phyloP scores from a whole-genome alignment of 2,113 vertebrate genomes.

The Jacana jacana region DNA sequence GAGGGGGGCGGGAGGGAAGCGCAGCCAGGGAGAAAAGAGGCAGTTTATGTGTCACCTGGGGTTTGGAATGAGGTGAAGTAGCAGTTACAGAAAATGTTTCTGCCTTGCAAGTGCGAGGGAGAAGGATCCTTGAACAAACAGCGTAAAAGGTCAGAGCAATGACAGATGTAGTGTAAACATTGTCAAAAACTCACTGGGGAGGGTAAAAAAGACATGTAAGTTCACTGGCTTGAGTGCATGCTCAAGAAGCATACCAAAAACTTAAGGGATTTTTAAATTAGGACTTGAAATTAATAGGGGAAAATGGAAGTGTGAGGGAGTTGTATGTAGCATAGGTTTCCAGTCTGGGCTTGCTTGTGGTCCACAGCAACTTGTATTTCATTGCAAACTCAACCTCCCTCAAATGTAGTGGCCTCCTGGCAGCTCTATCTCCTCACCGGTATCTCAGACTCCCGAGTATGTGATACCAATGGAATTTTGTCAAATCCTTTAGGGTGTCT shows the following conservation, averaged over 20 bases:
- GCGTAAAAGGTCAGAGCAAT: neutral
- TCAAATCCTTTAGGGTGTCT: neutral
- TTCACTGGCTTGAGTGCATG: fast-evolving
- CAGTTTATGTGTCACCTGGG: neutral
- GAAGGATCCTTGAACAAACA: neutral
- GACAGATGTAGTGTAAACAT: fast-evolving
- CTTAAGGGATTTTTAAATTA: neutral
- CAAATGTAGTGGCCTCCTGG: fast-evolving
- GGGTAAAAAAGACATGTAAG: neutral
- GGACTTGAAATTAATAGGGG: neutral
- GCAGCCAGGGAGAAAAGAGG: neutral
- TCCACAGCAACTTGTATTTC: neutral
- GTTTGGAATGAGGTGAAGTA: neutral
- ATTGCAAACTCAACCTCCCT: neutral
- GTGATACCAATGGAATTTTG: neutral
- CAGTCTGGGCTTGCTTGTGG: fast-evolving
- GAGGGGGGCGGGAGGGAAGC: no score
- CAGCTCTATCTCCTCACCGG: neutral
- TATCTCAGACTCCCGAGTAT: neutral
- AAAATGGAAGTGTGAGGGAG: neutral
- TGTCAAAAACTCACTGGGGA: neutral
- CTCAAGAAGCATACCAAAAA: neutral
- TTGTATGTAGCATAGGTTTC: fast-evolving
- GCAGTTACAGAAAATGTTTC: neutral
- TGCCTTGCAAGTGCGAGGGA: neutral